phyloP scores from a whole-genome alignment of 1,140 invertebrate species.

The Lordiphosa clarofinis region DNA sequence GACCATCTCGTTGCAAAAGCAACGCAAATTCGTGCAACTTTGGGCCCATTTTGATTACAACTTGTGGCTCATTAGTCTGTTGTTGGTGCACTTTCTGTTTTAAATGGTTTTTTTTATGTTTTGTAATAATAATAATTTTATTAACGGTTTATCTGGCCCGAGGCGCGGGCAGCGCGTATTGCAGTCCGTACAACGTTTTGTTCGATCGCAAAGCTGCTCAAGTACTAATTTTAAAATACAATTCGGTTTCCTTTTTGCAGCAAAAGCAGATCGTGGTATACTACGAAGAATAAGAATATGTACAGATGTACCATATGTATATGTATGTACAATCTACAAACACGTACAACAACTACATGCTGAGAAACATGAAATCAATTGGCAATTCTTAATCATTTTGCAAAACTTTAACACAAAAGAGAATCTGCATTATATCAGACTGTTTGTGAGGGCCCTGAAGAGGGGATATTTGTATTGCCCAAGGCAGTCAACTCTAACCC shows the following conservation, averaged over 20 bases:
- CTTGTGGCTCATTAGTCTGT: slow-evolving; percentile 10
- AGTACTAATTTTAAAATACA: slow-evolving; percentile 79
- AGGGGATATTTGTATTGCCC: no score
- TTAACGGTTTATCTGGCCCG: slow-evolving; percentile 49
- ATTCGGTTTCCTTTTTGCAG: slow-evolving; percentile 68
- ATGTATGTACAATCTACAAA: slow-evolving; percentile 27
- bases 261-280: slow-evolving; percentile 52
- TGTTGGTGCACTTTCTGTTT: slow-evolving; percentile 12
- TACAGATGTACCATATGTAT: slow-evolving; percentile 15
- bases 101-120: slow-evolving; percentile 1
- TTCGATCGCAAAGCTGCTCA: slow-evolving; percentile 79
- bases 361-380: slow-evolving; percentile 76
- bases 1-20: slow-evolving; percentile 87
- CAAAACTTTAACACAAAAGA: slow-evolving; percentile 2
- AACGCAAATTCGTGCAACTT: slow-evolving; percentile 87
- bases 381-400: slow-evolving; percentile 57
- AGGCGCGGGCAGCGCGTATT: slow-evolving; percentile 60
- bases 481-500: no score
- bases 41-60: slow-evolving; percentile 79
- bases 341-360: slow-evolving; percentile 32
- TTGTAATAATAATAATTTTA: slow-evolving; percentile 7
- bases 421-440: slow-evolving; percentile 12
- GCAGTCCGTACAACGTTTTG: slow-evolving; percentile 65
- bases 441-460: no score
- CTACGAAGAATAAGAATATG: slow-evolving; percentile 50